These are phyloP conservation scores for Osmoderma eremita DNA, from an alignment of 2,888 invertebrate species.

Conservation along the genomic window DNA sequence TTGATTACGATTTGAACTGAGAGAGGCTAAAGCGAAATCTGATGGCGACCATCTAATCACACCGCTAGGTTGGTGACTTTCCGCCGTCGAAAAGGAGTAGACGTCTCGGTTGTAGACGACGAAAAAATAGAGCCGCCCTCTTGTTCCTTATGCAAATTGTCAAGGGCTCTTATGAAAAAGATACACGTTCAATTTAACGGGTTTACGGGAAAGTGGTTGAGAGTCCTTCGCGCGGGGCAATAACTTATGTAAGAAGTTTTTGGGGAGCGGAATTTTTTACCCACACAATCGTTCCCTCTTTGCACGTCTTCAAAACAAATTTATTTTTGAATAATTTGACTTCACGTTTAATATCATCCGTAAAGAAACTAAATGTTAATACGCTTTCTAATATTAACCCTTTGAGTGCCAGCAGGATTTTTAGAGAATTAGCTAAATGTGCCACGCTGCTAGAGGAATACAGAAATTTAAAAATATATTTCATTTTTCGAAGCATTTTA, in stretches of 20 bases:
- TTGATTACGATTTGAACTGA: constrained; percentile 39
- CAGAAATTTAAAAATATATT: too few species aligned
- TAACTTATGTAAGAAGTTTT: constrained; percentile 31
- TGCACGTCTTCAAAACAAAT: constrained; percentile 30
- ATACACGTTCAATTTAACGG: constrained; percentile 38
- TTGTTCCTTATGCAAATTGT: constrained; percentile 37
- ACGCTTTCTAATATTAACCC: too few species aligned
- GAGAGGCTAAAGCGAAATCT: constrained; percentile 20
- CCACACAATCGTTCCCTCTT: constrained; percentile 23
- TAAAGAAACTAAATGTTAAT: too few species aligned
- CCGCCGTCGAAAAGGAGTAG: constrained; percentile 2
- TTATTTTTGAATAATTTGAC: constrained; percentile 26
- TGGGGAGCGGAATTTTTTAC: constrained; percentile 6
- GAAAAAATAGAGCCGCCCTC: constrained; percentile 14
- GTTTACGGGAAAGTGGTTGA: constrained; percentile 32
- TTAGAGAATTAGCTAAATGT: too few species aligned
- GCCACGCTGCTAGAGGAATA: too few species aligned
- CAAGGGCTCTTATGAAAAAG: constrained; percentile 37
- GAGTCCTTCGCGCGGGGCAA: constrained; percentile 15
- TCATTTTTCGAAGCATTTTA: too few species aligned
- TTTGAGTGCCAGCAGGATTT: too few species aligned
- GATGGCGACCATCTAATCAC: constrained; percentile 28
- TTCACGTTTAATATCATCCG: background rate
- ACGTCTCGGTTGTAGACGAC: background rate
- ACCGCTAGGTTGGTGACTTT: constrained; percentile 8